phyloP scores from a whole-genome alignment of 2,888 invertebrate genomes.

The Plagodis pulveraria region DNA sequence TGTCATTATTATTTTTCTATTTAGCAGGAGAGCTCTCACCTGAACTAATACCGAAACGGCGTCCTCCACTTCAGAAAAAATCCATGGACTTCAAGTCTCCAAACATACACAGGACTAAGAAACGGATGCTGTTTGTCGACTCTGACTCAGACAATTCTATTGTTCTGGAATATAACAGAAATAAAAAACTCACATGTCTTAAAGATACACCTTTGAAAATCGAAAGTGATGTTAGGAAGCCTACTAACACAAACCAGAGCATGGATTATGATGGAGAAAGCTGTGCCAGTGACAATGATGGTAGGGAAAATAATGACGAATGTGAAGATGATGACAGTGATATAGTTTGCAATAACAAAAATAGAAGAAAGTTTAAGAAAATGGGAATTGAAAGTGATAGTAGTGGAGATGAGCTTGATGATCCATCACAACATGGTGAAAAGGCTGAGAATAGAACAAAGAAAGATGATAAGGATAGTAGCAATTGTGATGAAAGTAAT shows the following conservation, averaged over 20 bases:
- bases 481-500: conserved; percentile 1
- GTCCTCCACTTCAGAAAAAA: conserved; percentile 41
- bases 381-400: conserved; percentile 19
- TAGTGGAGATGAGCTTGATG: conserved; percentile 29
- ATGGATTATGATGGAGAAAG: conserved; percentile 23
- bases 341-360: background rate
- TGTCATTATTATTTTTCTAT: background rate
- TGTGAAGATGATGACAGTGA: conserved; percentile 25
- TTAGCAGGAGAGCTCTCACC: conserved; percentile 62
- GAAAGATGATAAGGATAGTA: conserved; percentile 3
- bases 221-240: conserved; percentile 17
- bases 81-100: conserved; percentile 46
- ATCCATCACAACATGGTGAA: background rate
- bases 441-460: conserved; percentile 17
- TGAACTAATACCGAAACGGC: conserved; percentile 62
- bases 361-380: conserved; percentile 13
- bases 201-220: conserved; percentile 72
- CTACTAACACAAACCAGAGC: conserved; percentile 12
- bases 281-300: conserved; percentile 4
- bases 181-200: conserved; percentile 62
- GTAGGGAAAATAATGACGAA: conserved; percentile 11
- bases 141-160: conserved; percentile 78
- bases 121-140: conserved; percentile 66
- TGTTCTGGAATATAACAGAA: conserved; percentile 62
- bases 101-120: conserved; percentile 61